A percentile compares a stretch with the other conserved stretches of the same genome.
phyloP scores from a whole-genome alignment of 1,140 invertebrate species.

The Carcinoscorpius rotundicauda region DNA sequence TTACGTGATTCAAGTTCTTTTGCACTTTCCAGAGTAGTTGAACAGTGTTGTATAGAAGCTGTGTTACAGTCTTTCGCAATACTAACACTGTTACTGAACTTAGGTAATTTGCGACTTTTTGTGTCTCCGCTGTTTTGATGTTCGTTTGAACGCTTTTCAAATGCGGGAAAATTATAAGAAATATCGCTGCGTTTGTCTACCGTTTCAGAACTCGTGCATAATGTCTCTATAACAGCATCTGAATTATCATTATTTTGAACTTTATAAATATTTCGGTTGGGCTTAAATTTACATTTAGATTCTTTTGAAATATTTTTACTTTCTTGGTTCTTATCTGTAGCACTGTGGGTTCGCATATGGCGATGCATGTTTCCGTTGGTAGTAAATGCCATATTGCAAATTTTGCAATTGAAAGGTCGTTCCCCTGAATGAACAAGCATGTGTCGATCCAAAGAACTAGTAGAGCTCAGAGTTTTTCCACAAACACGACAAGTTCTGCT shows the following conservation, averaged over 20 bases:
- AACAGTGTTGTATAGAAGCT: neutral
- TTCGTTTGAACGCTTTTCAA: neutral
- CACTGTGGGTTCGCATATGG: constrained; percentile 57
- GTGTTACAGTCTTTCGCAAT: neutral
- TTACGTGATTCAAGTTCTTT: neutral
- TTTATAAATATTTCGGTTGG: constrained; percentile 2
- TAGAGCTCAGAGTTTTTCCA: constrained; percentile 50
- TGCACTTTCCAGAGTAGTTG: neutral
- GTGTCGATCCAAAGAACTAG: constrained; percentile 61
- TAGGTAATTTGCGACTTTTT: no score
- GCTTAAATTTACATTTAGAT: neutral
- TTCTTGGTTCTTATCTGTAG: constrained; percentile 1
- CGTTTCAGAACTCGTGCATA: no score
- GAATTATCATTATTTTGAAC: neutral
- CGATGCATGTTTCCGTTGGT: constrained; percentile 81
- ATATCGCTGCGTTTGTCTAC: neutral
- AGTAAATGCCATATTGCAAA: constrained; percentile 67
- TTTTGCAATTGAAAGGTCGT: constrained; percentile 59
- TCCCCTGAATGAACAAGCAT: constrained; percentile 60
- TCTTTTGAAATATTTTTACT: neutral
- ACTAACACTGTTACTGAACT: neutral
- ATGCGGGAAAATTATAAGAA: neutral
- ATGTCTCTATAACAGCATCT: no score
- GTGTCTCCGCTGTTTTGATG: neutral
- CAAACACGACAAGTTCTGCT: constrained; percentile 40